A percentile compares a stretch with the other conserved stretches of the same genome.
phyloP scores from a whole-genome alignment of 2,888 invertebrate species.

The Oscheius myriophilus region DNA sequence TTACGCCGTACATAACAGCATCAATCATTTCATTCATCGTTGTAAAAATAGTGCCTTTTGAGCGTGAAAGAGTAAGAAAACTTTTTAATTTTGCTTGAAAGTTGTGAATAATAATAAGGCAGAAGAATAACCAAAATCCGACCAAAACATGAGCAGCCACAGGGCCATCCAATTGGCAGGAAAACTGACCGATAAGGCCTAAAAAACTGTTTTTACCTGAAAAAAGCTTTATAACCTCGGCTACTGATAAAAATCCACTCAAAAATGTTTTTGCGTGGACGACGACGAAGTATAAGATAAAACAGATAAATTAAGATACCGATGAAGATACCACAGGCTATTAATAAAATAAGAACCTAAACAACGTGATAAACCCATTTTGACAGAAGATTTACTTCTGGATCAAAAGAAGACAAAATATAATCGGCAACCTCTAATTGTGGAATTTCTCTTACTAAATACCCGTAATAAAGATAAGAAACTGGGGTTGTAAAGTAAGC shows the following conservation, averaged over 20 bases:
- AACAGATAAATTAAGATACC: slow-evolving; percentile 31
- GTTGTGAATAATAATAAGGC: slow-evolving; percentile 14
- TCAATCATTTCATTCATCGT: slow-evolving; percentile 45
- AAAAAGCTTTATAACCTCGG: slow-evolving; percentile 19
- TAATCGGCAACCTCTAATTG: slow-evolving; percentile 46
- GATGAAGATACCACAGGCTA: slow-evolving; percentile 31
- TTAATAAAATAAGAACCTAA: slow-evolving; percentile 37
- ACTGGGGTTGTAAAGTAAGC: slow-evolving; percentile 48
- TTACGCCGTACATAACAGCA: slow-evolving; percentile 31
- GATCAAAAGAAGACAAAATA: slow-evolving; percentile 40
- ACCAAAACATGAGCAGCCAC: slow-evolving; percentile 21
- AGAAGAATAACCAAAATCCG: slow-evolving; percentile 29
- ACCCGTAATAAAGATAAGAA: slow-evolving; percentile 45
- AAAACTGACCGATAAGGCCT: slow-evolving; percentile 27
- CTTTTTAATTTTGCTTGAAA: slow-evolving; percentile 40
- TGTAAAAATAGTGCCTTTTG: slow-evolving; percentile 44
- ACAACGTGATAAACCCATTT: background rate
- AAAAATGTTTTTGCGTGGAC: slow-evolving; percentile 10
- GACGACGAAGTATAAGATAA: slow-evolving; percentile 34
- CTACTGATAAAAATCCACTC: slow-evolving; percentile 13
- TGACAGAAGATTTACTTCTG: slow-evolving; percentile 29
- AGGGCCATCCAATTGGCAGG: slow-evolving; percentile 12
- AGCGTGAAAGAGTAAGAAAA: slow-evolving; percentile 45
- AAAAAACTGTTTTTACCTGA: background rate
- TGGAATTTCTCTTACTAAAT: slow-evolving; percentile 43